phyloP scores from a whole-genome alignment of 2,888 invertebrate species.

The Drosophila robusta region DNA sequence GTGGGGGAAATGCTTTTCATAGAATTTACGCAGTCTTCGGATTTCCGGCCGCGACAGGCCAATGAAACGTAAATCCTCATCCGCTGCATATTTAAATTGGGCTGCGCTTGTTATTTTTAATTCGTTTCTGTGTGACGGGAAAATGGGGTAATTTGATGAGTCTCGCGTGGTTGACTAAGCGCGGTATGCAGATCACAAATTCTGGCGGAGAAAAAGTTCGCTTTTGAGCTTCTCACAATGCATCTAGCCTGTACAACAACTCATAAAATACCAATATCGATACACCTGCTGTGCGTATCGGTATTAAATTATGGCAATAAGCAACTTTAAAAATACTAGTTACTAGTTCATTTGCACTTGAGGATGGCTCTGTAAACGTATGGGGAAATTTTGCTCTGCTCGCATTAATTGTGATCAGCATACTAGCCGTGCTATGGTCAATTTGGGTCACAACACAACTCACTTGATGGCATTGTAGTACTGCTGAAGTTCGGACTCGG shows the following conservation, averaged over 20 bases:
- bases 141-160: slow-evolving; percentile 24
- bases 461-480: slow-evolving; percentile 93
- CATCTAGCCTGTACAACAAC: background rate
- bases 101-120: slow-evolving; percentile 95
- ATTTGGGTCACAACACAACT: slow-evolving; percentile 75
- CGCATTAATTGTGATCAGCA: slow-evolving; percentile 19
- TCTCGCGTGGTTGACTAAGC: slow-evolving; percentile 7
- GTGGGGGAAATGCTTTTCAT: slow-evolving; percentile 96
- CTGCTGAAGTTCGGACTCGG: slow-evolving; percentile 97
- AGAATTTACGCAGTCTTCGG: slow-evolving; percentile 96
- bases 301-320: slow-evolving; percentile 15
- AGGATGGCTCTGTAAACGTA: background rate
- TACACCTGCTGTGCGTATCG: slow-evolving; percentile 1
- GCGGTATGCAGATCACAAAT: slow-evolving; percentile 14
- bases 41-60: slow-evolving; percentile 98
- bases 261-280: slow-evolving; percentile 12
- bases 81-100: slow-evolving; percentile 97
- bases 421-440: slow-evolving; percentile 25
- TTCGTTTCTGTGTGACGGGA: slow-evolving; percentile 88
- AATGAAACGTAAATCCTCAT: slow-evolving; percentile 95
- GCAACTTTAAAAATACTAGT: slow-evolving; percentile 9
- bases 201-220: background rate
- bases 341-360: background rate
- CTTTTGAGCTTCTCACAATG: background rate
- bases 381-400: slow-evolving; percentile 6